Base-by-base conservation (phyloP, 1,140 invertebrate species). In the Oncopeltus fasciatus region DNA sequence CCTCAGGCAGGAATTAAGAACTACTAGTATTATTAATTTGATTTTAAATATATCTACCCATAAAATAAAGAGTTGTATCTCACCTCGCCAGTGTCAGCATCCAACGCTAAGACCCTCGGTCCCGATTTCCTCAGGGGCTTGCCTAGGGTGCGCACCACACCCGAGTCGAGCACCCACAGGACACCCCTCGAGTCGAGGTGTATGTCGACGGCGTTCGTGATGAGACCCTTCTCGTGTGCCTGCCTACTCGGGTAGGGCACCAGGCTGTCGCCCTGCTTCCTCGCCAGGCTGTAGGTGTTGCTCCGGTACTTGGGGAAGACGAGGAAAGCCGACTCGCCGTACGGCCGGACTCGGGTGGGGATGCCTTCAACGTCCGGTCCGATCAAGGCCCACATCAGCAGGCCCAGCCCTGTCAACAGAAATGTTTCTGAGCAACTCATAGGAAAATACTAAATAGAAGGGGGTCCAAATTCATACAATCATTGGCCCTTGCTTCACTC, bases 91-190 rank as follows among this genome's bases (percentile, higher is more conserved):
- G 63, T 38, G 31, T 75, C 75, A 8, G 79, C 68, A 28, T 76
- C 76, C 64, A 81, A 72, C 2, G 76, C 79, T 3, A 83, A 70
- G 27, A 82, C 76, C 64, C 81, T 81, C 2, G 81, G 78, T 0
- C 75, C 66, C 5, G 80, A 76, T 51, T 72, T 83, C 61, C 59
- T 77, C 2, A 14, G 8, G 1, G 49, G 18, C 24, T 24, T 8
- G 1, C 49, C 76, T 46, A 83, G 64, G 0, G 76, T 79, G 53
- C 81, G 76, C 0, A 81, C 75, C 5, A 82, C 74, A 33, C 81
- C 81, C 0, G 75, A 75, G 64, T 83, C 81, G 29, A 83, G 68
- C 1, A 79, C 78, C 81, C 81, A 83, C 0, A 83, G 72, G 21
- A 76, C 72, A 26, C 74, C 70, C 31, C 74, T 74, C 26, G 69